Evolutionary conservation across 2,888 invertebrate genomes (phyloP).

Genomic region (Oegoconia quadripuncta): DNA sequence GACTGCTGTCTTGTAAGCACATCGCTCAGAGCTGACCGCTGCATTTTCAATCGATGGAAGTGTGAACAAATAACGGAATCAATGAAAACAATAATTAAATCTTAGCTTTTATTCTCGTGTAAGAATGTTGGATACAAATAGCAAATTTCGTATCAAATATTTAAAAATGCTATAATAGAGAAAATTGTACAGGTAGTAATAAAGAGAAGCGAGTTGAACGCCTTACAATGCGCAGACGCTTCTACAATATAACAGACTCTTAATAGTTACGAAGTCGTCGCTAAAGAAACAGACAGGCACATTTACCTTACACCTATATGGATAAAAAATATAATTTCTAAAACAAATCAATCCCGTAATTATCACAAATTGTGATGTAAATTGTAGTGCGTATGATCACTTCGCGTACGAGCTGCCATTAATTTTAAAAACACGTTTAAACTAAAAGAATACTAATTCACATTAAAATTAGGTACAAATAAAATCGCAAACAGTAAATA

Average conservation of each 20-base stretch:
- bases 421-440: conserved; percentile 5
- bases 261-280: conserved; percentile 13
- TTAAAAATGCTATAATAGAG: conserved; percentile 63
- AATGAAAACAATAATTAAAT: conserved; percentile 39
- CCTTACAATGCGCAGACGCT: conserved; percentile 20
- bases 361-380: conserved; percentile 69
- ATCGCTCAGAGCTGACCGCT: too few relatives aligned
- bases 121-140: conserved; percentile 72
- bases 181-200: conserved; percentile 64
- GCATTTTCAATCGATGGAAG: too few relatives aligned
- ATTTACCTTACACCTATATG: conserved; percentile 55
- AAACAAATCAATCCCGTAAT: conserved; percentile 53
- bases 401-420: conserved; percentile 44
- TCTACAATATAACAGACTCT: conserved; percentile 32
- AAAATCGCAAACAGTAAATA: conserved; percentile 34
- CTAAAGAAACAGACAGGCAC: conserved; percentile 54
- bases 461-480: conserved; percentile 26
- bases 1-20: too few relatives aligned
- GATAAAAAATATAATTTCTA: conserved; percentile 43
- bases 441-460: conserved; percentile 17
- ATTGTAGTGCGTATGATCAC: conserved; percentile 28
- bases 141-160: conserved; percentile 71
- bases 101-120: conserved; percentile 68
- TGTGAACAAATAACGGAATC: too few relatives aligned
- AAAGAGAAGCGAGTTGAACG: conserved; percentile 49